Conservation (phyloP, 1,140 invertebrate genomes). For the Drosophila teissieri region DNA sequence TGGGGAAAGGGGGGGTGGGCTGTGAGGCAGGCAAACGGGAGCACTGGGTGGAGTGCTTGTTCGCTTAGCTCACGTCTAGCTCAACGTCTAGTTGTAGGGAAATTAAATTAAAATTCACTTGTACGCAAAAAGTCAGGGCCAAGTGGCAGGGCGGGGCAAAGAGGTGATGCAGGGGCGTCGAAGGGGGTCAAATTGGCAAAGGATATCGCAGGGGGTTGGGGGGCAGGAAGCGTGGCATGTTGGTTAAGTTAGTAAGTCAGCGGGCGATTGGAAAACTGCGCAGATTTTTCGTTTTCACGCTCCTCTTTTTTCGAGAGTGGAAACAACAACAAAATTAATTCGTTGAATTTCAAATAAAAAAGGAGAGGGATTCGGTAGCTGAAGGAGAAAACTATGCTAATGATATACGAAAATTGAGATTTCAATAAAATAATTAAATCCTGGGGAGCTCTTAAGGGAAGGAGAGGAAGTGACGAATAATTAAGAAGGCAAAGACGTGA, state of each 20-base stretch:
- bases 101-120: conserved; percentile 83
- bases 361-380: conserved; percentile 1
- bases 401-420: conserved; percentile 75
- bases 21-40: background rate
- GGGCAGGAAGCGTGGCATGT: conserved; percentile 10
- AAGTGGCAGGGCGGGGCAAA: conserved; percentile 33
- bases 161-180: background rate
- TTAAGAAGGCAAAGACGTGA: conserved; percentile 6
- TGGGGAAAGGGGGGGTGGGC: background rate
- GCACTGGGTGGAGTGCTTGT: conserved; percentile 29
- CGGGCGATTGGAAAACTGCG: conserved; percentile 70
- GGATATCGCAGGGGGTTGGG: background rate
- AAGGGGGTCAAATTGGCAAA: conserved; percentile 1
- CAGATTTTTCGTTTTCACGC: conserved; percentile 66
- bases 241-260: conserved; percentile 71
- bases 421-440: conserved; percentile 71
- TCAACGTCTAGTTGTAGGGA: conserved; percentile 79
- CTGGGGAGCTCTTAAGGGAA: conserved; percentile 9
- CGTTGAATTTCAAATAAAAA: conserved; percentile 59
- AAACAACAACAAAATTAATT: conserved; percentile 75
- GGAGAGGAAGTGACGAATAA: conserved; percentile 8
- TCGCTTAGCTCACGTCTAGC: conserved; percentile 70
- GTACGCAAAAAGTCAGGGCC: conserved; percentile 71
- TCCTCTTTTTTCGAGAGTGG: conserved; percentile 20
- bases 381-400: conserved; percentile 70